phyloP scores from a whole-genome alignment of 2,797 vertebrate genomes.

The Rhynchotus rufescens region DNA sequence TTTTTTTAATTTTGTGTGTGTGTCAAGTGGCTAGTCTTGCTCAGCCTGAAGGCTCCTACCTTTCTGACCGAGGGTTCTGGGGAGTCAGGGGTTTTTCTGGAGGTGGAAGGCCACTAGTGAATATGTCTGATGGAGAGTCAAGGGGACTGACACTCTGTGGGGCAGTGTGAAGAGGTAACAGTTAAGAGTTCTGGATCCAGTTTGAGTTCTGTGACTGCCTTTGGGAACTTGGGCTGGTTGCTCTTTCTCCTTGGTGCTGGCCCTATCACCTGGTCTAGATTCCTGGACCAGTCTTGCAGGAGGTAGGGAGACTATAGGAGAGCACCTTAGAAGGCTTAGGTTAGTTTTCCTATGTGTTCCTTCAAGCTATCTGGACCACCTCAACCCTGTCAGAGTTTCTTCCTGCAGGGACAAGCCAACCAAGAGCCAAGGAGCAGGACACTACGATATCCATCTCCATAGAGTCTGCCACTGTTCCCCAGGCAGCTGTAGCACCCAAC shows the following conservation, averaged over 20 bases:
- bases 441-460: fast-evolving
- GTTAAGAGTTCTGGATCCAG: not conserved
- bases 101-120: not conserved
- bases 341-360: not conserved
- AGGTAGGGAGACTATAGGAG: not conserved
- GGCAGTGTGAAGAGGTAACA: not conserved
- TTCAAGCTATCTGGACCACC: not conserved
- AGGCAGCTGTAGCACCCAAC: not conserved
- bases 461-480: fast-evolving
- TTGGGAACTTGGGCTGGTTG: not conserved
- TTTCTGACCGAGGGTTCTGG: not conserved
- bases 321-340: not conserved
- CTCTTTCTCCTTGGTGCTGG: not conserved
- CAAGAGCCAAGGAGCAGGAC: not conserved
- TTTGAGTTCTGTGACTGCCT: not conserved
- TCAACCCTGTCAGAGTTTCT: not conserved
- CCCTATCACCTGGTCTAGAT: not conserved
- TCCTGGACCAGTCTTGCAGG: not conserved
- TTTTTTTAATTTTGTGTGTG: too few species aligned
- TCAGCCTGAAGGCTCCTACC: not conserved
- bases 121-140: not conserved
- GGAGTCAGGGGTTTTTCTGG: not conserved
- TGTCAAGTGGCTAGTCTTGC: not conserved
- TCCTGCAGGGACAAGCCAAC: not conserved
- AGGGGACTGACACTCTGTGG: not conserved